Conservation (phyloP, 2,113 vertebrate species). For the Lamprotornis superbus region DNA sequence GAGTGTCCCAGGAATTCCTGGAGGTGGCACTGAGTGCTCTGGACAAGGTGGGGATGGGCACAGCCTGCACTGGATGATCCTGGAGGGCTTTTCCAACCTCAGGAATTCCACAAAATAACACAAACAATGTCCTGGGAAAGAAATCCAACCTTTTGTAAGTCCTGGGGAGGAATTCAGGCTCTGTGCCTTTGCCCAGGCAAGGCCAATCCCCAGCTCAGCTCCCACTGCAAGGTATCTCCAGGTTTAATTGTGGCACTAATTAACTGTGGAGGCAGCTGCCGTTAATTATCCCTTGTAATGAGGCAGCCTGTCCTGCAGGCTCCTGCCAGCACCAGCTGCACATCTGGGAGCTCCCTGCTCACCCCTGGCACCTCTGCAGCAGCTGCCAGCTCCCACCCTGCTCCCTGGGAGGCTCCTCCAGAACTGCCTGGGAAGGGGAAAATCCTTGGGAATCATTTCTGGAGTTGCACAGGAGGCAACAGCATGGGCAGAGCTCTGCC, state of each 20-base stretch:
- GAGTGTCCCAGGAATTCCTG: not conserved
- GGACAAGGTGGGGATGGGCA: not conserved
- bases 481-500: fast-evolving
- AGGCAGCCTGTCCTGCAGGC: not conserved
- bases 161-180: fast-evolving
- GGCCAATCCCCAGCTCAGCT: not conserved
- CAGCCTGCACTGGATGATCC: fast-evolving
- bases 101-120: fast-evolving
- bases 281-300: not conserved
- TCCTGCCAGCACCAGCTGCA: not conserved
- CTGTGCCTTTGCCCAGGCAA: no score
- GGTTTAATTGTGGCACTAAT: not conserved
- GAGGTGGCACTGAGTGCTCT: fast-evolving
- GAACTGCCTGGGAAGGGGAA: fast-evolving
- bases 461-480: fast-evolving
- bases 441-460: fast-evolving
- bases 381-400: no score
- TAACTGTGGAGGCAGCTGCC: not conserved
- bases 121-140: not conserved
- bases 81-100: not conserved
- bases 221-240: not conserved
- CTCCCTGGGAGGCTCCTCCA: fast-evolving
- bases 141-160: fast-evolving
- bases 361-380: not conserved
- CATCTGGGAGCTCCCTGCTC: not conserved